Evolutionary conservation across 2,113 vertebrate genomes (phyloP).

Genomic region (Gadus macrocephalus): DNA sequence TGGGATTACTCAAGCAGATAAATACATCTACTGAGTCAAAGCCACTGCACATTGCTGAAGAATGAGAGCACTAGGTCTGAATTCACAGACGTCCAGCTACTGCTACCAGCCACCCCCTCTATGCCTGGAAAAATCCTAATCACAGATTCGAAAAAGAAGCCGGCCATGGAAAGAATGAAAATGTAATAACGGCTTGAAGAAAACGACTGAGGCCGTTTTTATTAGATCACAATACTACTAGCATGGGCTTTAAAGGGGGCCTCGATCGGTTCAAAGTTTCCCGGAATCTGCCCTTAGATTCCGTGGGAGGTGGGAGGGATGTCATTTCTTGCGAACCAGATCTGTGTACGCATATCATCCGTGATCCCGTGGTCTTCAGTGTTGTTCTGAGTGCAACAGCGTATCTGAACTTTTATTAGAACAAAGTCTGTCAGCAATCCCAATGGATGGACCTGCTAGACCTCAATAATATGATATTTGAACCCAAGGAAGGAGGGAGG

Average conservation of each 20-base stretch:
- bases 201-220: slow-evolving; percentile 27
- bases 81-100: slow-evolving; percentile 45
- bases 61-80: slow-evolving; percentile 46
- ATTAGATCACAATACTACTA: slow-evolving; percentile 32
- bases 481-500: slow-evolving; percentile 5
- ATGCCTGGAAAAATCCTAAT: slow-evolving; percentile 51
- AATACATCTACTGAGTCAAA: slow-evolving; percentile 35
- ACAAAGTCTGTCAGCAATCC: slow-evolving; percentile 15
- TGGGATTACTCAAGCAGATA: slow-evolving; percentile 28
- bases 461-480: slow-evolving; percentile 15
- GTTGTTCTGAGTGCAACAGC: no score
- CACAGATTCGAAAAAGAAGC: neutral
- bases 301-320: no score
- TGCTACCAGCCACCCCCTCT: slow-evolving; percentile 23
- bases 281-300: no score
- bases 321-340: no score
- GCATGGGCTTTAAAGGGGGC: neutral
- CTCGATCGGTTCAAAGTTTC: no score
- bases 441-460: neutral
- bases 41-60: slow-evolving; percentile 49
- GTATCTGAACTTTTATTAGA: neutral
- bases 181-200: slow-evolving; percentile 30
- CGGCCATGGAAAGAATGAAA: neutral
- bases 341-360: no score
- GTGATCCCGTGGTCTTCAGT: no score